These are phyloP conservation scores for Caranx ignobilis DNA, from an alignment of 2,113 vertebrate species.

Conservation along the genomic window DNA sequence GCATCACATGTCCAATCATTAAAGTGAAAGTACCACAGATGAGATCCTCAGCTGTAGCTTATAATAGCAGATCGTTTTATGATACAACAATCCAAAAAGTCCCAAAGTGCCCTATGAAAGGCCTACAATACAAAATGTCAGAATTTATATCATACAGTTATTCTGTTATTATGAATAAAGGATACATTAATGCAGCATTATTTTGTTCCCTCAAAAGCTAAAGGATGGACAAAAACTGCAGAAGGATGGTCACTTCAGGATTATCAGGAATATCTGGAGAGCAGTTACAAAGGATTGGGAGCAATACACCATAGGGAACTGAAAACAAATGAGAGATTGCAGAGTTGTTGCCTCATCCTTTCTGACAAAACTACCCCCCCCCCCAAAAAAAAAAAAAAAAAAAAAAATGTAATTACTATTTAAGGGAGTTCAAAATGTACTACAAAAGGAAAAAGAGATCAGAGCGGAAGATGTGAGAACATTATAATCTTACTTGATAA, in stretches of 20 bases:
- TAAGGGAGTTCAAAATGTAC: slow-evolving; percentile 46
- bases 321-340: slow-evolving; percentile 48
- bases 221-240: not conserved
- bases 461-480: slow-evolving; percentile 50
- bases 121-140: not conserved
- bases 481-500: slow-evolving; percentile 31
- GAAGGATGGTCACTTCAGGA: slow-evolving; percentile 1
- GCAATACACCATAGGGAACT: slow-evolving; percentile 18
- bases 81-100: too few species aligned
- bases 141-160: too few species aligned
- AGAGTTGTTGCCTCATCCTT: slow-evolving; percentile 53
- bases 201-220: not conserved
- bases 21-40: not conserved
- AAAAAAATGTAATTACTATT: slow-evolving; percentile 48
- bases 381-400: too few species aligned
- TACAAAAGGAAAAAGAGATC: slow-evolving; percentile 57
- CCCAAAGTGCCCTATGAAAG: not conserved
- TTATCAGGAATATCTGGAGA: slow-evolving; percentile 19
- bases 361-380: slow-evolving; percentile 38
- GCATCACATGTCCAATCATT: not conserved
- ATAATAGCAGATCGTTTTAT: not conserved
- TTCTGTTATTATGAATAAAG: not conserved
- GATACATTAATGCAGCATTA: not conserved
- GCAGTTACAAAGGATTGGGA: slow-evolving; percentile 22
- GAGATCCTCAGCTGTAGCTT: not conserved